A percentile compares a stretch with the other conserved stretches of the same genome.
phyloP scores from a whole-genome alignment of 2,113 vertebrate species.

The Amblyopsis rosae region DNA sequence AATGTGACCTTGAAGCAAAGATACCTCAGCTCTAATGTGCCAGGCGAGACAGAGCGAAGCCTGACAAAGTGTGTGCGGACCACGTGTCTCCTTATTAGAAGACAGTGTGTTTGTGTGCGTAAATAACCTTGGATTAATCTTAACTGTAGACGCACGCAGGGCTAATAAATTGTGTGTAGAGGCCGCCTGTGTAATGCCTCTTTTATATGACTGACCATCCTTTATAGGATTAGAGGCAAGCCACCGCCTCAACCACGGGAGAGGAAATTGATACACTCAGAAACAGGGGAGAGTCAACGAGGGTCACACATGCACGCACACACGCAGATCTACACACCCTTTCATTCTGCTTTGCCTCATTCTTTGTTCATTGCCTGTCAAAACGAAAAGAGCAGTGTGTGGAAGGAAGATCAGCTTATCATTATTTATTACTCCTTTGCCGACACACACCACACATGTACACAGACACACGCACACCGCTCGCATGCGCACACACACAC shows the following conservation, averaged over 20 bases:
- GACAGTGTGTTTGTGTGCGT: neutral
- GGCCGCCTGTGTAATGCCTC: constrained; percentile 20
- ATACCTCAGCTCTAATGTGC: constrained; percentile 22
- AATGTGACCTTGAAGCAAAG: constrained; percentile 47
- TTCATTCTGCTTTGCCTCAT: constrained; percentile 56
- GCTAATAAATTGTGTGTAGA: constrained; percentile 36
- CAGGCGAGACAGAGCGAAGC: constrained; percentile 37
- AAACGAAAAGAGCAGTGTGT: constrained; percentile 52
- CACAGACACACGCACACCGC: constrained; percentile 15
- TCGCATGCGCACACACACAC: constrained; percentile 15
- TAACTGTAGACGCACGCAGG: constrained; percentile 26
- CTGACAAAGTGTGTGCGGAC: neutral
- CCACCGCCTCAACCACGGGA: constrained; percentile 21
- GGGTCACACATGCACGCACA: neutral
- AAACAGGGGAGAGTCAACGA: constrained; percentile 14
- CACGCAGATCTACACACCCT: constrained; percentile 5
- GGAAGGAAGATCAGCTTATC: constrained; percentile 71
- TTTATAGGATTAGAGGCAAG: constrained; percentile 58
- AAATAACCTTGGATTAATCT: constrained; percentile 52
- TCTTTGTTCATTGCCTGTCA: constrained; percentile 65
- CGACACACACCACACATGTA: neutral
- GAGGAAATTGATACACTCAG: constrained; percentile 44
- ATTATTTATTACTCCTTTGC: constrained; percentile 65
- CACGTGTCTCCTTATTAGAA: no score
- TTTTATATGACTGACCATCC: constrained; percentile 46